Conservation (phyloP, 1,140 invertebrate species). For the Cherax quadricarinatus region DNA sequence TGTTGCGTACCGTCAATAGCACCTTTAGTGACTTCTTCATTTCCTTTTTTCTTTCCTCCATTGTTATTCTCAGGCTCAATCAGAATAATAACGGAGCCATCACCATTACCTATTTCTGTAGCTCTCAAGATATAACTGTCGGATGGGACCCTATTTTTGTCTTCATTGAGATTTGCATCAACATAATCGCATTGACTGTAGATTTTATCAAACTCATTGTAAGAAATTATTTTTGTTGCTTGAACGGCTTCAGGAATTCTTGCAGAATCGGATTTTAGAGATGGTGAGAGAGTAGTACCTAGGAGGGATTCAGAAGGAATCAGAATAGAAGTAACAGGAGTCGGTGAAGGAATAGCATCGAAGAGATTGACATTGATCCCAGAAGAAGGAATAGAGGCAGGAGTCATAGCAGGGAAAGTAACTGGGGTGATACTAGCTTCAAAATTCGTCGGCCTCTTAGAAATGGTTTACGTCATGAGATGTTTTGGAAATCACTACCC, state of each 20-base stretch:
- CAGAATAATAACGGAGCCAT: constrained; percentile 35
- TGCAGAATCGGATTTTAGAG: background rate
- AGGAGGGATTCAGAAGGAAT: background rate
- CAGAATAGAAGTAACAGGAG: too few relatives aligned
- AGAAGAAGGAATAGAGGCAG: background rate
- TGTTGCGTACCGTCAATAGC: background rate
- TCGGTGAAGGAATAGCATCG: too few relatives aligned
- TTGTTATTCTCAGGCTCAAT: background rate
- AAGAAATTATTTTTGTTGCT: background rate
- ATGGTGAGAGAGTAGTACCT: background rate
- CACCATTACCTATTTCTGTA: background rate
- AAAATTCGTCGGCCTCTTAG: background rate
- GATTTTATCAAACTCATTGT: background rate
- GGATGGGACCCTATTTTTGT: background rate
- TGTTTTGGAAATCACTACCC: background rate
- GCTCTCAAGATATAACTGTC: background rate
- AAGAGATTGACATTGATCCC: too few relatives aligned
- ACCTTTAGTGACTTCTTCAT: background rate
- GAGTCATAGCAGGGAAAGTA: background rate
- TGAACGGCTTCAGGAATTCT: too few relatives aligned
- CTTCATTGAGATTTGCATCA: background rate
- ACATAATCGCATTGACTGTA: background rate
- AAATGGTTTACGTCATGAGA: background rate
- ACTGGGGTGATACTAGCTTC: constrained; percentile 19
- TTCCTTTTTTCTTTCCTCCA: background rate